Conservation (phyloP, 1,140 invertebrate species). For the Platyscapa corneri region DNA sequence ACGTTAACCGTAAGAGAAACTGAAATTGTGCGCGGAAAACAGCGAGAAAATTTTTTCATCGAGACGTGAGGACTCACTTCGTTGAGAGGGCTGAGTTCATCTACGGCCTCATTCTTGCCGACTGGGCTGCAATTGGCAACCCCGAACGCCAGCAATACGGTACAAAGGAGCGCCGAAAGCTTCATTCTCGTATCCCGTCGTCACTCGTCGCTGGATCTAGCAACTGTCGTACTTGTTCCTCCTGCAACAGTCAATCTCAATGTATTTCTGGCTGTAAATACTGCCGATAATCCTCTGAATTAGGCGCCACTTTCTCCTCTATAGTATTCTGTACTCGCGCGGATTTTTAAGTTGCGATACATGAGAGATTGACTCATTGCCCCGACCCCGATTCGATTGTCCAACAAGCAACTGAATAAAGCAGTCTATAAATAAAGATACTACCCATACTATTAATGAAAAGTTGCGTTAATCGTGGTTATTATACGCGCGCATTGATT, state of each 20-base stretch:
- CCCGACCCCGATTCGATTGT: background rate
- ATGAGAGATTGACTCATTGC: constrained; percentile 12
- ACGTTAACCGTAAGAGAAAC: constrained; percentile 15
- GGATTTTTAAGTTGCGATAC: background rate
- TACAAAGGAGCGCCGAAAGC: constrained; percentile 58
- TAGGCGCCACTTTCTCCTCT: constrained; percentile 47
- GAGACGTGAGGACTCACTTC: constrained; percentile 65
- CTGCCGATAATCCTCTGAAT: background rate
- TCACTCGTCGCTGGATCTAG: background rate
- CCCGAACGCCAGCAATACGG: constrained; percentile 58
- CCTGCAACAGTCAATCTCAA: constrained; percentile 30
- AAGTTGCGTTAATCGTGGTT: no score
- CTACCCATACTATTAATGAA: no score
- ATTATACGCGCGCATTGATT: no score
- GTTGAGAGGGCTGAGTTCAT: constrained; percentile 68
- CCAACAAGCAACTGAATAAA: background rate
- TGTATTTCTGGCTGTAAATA: background rate
- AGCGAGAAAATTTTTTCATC: background rate
- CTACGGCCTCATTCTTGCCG: constrained; percentile 65
- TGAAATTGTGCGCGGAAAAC: background rate
- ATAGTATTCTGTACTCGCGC: background rate
- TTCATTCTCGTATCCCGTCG: constrained; percentile 62
- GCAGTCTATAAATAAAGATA: no score
- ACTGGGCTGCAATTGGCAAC: constrained; percentile 62
- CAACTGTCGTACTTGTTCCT: background rate